Percentiles rank a stretch among this genome's conserved stretches.
Evolutionary conservation across 64 coral and sea anemone genomes (phyloP).

Genomic region (Exaiptasia diaphana): DNA sequence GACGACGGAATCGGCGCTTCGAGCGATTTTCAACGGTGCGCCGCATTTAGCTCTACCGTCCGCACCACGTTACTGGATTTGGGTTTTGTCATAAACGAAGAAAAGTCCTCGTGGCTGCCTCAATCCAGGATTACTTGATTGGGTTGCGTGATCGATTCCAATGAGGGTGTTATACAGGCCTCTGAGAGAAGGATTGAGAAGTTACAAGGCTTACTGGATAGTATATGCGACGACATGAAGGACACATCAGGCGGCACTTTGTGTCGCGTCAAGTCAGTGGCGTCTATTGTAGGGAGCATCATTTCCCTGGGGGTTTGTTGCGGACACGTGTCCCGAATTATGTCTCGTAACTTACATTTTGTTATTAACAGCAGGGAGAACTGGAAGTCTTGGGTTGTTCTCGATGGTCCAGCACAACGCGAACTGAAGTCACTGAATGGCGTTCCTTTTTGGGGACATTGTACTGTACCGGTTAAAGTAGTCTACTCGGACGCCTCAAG

Average conservation of each 20-base stretch:
- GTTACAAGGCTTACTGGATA: not conserved
- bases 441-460: not conserved
- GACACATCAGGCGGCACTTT: not conserved
- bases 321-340: not conserved
- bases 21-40: not conserved
- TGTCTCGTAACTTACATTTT: not conserved
- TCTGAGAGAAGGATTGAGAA: not conserved
- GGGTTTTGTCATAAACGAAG: constrained; percentile 22
- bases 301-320: not conserved
- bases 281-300: constrained; percentile 3
- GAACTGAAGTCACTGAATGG: not conserved
- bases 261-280: constrained; percentile 4
- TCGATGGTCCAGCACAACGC: not conserved
- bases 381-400: constrained; percentile 1
- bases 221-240: not conserved
- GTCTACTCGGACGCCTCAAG: constrained; percentile 9
- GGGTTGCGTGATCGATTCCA: not conserved
- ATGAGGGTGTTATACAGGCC: not conserved
- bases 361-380: not conserved
- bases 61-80: not conserved
- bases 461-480: not conserved
- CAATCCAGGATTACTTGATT: not conserved
- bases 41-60: not conserved
- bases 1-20: constrained; percentile 1
- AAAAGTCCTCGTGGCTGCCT: constrained; percentile 17